phyloP scores from a whole-genome alignment of 2,113 vertebrate species.

The Micromys minutus region DNA sequence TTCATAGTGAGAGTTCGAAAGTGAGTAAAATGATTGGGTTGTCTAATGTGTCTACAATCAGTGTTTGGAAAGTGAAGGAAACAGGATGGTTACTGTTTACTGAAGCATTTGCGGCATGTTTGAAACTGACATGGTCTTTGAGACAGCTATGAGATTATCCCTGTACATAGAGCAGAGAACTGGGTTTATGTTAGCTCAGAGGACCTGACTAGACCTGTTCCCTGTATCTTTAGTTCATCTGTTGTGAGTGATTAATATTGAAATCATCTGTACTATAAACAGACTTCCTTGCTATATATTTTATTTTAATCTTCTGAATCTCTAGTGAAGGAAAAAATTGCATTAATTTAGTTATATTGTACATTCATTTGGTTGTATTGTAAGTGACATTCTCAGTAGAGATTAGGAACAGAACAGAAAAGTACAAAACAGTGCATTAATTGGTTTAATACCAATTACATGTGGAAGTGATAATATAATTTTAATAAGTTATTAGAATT shows the following conservation, averaged over 20 bases:
- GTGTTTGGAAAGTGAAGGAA: neutral
- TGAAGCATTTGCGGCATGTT: neutral
- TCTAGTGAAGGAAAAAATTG: neutral
- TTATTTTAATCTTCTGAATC: conserved; percentile 20
- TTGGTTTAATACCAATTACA: neutral
- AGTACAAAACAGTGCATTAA: neutral
- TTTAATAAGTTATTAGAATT: neutral
- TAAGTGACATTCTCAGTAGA: neutral
- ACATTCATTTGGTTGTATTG: neutral
- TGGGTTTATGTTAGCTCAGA: rapidly evolving
- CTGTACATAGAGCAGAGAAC: neutral
- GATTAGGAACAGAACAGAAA: neutral
- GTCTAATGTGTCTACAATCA: neutral
- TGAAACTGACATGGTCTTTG: neutral
- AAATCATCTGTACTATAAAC: neutral
- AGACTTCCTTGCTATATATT: neutral
- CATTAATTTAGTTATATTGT: neutral
- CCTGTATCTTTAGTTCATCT: neutral
- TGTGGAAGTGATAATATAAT: neutral
- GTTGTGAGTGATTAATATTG: neutral
- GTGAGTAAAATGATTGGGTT: neutral
- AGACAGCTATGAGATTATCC: too few relatives aligned
- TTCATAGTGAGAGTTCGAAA: neutral
- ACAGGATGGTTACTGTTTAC: neutral
- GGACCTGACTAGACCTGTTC: neutral